Evolutionary conservation across 1,140 invertebrate species (phyloP).

Genomic region (Brachionus koreanus): DNA sequence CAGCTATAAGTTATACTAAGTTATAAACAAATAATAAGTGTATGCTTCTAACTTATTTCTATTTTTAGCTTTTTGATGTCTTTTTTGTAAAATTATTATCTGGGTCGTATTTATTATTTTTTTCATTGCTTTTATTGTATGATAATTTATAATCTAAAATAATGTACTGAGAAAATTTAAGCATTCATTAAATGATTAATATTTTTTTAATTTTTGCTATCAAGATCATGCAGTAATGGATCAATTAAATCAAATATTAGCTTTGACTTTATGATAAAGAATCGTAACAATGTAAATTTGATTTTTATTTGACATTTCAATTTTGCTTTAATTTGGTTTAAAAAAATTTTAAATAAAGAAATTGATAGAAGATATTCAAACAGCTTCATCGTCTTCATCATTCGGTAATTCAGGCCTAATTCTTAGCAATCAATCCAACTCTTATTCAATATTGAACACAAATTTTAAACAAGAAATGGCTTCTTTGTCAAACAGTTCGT

Average conservation of each 20-base stretch:
- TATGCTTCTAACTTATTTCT: too few species aligned
- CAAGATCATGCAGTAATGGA: constrained; percentile 43
- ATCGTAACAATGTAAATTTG: constrained; percentile 32
- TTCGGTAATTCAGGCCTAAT: not conserved
- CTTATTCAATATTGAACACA: not conserved
- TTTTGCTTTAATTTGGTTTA: not conserved
- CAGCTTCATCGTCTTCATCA: constrained; percentile 21
- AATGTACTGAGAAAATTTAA: not conserved
- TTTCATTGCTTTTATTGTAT: not conserved
- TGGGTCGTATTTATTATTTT: not conserved
- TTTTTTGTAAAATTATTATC: not conserved
- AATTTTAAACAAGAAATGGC: constrained; percentile 3
- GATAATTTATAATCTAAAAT: constrained; percentile 6
- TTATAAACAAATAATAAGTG: too few species aligned
- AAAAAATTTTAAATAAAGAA: constrained; percentile 18
- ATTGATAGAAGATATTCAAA: constrained; percentile 27
- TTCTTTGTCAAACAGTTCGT: constrained; percentile 2
- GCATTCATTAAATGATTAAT: not conserved
- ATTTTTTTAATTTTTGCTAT: constrained; percentile 4
- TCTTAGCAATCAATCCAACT: not conserved
- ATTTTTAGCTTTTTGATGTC: not conserved
- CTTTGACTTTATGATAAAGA: constrained; percentile 20
- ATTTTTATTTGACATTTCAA: not conserved
- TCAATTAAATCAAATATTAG: constrained; percentile 42
- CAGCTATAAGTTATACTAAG: too few species aligned